Percentiles rank a stretch among this genome's conserved stretches.
phyloP scores from a whole-genome alignment of 1,140 invertebrate genomes.

The Calosoma granatense region DNA sequence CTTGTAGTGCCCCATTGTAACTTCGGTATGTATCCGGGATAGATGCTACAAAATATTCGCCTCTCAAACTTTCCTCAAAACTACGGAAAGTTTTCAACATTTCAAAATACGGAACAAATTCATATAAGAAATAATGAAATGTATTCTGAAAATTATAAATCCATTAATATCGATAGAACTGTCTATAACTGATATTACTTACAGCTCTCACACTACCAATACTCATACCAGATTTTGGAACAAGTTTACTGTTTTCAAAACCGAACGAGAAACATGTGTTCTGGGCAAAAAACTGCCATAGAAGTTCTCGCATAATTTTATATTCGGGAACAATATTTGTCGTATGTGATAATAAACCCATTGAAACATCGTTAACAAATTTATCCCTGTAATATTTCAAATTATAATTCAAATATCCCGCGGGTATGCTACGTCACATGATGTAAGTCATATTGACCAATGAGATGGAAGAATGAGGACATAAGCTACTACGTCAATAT shows the following conservation, averaged over 20 bases:
- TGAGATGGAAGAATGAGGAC: no score
- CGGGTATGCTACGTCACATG: no score
- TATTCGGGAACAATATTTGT: constrained; percentile 28
- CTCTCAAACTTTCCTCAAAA: constrained; percentile 18
- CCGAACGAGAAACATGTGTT: constrained; percentile 26
- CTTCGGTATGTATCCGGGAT: constrained; percentile 20
- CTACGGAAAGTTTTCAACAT: constrained; percentile 24
- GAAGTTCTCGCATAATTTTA: constrained; percentile 29
- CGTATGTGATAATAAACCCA: constrained; percentile 21
- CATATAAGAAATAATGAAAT: constrained; percentile 24
- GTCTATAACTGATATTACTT: constrained; percentile 15
- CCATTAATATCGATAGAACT: not conserved
- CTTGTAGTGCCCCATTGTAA: constrained; percentile 19
- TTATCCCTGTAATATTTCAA: constrained; percentile 23
- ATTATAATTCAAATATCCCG: constrained; percentile 3
- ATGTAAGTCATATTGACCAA: no score
- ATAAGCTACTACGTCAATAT: no score
- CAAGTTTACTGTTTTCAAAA: constrained; percentile 21
- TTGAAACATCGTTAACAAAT: constrained; percentile 18
- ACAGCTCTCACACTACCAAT: constrained; percentile 28
- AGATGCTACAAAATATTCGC: constrained; percentile 1
- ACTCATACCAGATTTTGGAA: constrained; percentile 24
- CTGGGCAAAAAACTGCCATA: constrained; percentile 27
- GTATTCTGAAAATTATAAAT: constrained; percentile 20
- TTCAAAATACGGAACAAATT: constrained; percentile 26